Base-by-base conservation (phyloP, 1,140 invertebrate species). In the Trichogramma pretiosum region DNA sequence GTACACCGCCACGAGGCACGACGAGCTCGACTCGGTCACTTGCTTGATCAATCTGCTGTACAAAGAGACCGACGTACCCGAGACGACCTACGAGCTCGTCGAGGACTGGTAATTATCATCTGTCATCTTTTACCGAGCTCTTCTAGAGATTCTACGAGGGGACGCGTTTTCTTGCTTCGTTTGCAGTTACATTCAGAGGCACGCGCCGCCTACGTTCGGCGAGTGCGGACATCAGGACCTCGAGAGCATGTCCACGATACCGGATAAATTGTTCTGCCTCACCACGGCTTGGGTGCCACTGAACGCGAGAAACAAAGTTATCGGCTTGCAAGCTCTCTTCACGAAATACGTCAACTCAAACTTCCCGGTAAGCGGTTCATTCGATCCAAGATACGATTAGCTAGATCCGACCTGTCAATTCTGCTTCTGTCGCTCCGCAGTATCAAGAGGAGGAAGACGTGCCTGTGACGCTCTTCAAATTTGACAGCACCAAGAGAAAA, bases 401-500 rank as follows among this genome's bases (percentile, higher is more conserved):
- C n/a, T n/a, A n/a, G n/a, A n/a, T n/a, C n/a, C n/a, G n/a, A n/a
- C n/a, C n/a, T n/a, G n/a, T n/a, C n/a, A n/a, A n/a, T n/a, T n/a
- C n/a, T n/a, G n/a, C n/a, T n/a, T n/a, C n/a, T n/a, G n/a, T n/a
- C n/a, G n/a, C n/a, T n/a, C n/a, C n/a, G n/a, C n/a, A n/a, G n/a
- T 16, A 72, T 68, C 70, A 67, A 9, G 66, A 70, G 57, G 66
- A 69, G 52, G 64, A 65, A 39, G 60, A 55, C 8, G 44, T 59
- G 3, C 66, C 69, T 11, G 61, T 65, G 48, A 64, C 65, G 9
- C 43, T 71, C n/a, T 72, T 72, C 33, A 72, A 72, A 58, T 72
- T 65, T 21, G 67, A 70, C 40, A 64, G 59, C 37, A 67, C 64
- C 0, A 60, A 57, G 17, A 67, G 60, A 46, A 67, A 62, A 34